These are phyloP conservation scores for Melipona quadrifasciata DNA, from an alignment of 1,140 invertebrate species.

Conservation along the genomic window DNA sequence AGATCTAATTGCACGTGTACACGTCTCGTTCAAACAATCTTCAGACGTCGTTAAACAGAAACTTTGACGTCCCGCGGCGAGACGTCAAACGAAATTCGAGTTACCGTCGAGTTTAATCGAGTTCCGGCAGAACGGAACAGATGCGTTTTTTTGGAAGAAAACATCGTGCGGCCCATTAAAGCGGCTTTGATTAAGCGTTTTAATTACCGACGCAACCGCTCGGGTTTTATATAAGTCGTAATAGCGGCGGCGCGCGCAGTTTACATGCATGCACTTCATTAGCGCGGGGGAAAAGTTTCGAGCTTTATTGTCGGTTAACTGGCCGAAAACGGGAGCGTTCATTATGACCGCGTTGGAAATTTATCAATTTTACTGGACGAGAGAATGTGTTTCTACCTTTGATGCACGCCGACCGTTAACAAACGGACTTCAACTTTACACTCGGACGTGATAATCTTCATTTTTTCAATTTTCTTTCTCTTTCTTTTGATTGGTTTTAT, in stretches of 20 bases:
- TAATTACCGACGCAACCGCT: slow-evolving; percentile 34
- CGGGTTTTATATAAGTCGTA: slow-evolving; percentile 45
- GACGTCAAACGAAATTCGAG: too few species aligned
- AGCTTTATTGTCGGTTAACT: slow-evolving; percentile 48
- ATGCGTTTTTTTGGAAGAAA: slow-evolving; percentile 31
- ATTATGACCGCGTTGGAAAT: slow-evolving; percentile 43
- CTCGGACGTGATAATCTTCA: neutral
- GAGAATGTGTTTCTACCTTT: too few species aligned
- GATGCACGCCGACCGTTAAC: neutral
- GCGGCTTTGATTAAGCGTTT: slow-evolving; percentile 48
- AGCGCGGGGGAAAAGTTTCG: slow-evolving; percentile 37
- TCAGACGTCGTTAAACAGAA: too few species aligned
- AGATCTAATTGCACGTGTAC: too few species aligned
- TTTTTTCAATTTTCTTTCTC: neutral
- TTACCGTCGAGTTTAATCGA: too few species aligned
- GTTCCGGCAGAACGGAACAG: too few species aligned
- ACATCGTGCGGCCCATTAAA: slow-evolving; percentile 11
- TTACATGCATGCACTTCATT: slow-evolving; percentile 46
- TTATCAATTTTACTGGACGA: slow-evolving; percentile 47
- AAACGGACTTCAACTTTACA: slow-evolving; percentile 4
- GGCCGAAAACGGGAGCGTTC: slow-evolving; percentile 37
- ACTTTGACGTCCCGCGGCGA: too few species aligned
- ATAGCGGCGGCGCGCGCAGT: slow-evolving; percentile 29
- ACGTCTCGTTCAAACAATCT: too few species aligned
- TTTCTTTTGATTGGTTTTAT: neutral